phyloP scores from a whole-genome alignment of 1,140 invertebrate genomes.

The Lucilia cuprina region DNA sequence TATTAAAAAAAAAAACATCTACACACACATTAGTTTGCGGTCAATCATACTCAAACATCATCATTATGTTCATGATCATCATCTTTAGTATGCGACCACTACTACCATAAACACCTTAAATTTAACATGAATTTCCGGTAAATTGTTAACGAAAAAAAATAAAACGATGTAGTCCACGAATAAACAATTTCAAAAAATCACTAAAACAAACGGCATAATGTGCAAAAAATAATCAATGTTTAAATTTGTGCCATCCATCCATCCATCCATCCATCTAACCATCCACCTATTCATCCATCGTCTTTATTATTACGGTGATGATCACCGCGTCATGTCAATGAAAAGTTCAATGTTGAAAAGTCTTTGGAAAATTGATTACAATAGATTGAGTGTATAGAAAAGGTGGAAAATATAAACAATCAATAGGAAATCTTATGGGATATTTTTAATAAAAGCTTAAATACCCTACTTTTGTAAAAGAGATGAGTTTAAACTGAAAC shows the following conservation, averaged over 20 bases:
- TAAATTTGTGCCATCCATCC: not conserved
- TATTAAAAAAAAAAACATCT: constrained; percentile 20
- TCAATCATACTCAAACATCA: not conserved
- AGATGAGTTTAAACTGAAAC: too few species aligned
- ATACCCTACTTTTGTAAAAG: too few species aligned
- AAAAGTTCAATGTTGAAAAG: constrained; percentile 24
- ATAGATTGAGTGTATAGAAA: not conserved
- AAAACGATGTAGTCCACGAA: not conserved
- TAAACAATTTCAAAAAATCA: not conserved
- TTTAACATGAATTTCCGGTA: constrained; percentile 26
- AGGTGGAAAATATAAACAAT: not conserved
- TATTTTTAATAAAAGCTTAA: too few species aligned
- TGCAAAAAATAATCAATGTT: not conserved
- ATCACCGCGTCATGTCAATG: not conserved
- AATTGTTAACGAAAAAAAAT: not conserved
- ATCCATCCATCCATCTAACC: too few species aligned
- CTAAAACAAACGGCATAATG: not conserved
- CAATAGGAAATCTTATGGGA: too few species aligned
- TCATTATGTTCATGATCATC: not conserved
- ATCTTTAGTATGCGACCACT: too few species aligned
- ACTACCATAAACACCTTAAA: not conserved
- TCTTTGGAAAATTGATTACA: too few species aligned
- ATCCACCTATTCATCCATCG: not conserved
- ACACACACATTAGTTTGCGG: constrained; percentile 17
- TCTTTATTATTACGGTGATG: not conserved